Base-by-base conservation (phyloP, 1,140 invertebrate genomes). In the Diabrotica virgifera region DNA sequence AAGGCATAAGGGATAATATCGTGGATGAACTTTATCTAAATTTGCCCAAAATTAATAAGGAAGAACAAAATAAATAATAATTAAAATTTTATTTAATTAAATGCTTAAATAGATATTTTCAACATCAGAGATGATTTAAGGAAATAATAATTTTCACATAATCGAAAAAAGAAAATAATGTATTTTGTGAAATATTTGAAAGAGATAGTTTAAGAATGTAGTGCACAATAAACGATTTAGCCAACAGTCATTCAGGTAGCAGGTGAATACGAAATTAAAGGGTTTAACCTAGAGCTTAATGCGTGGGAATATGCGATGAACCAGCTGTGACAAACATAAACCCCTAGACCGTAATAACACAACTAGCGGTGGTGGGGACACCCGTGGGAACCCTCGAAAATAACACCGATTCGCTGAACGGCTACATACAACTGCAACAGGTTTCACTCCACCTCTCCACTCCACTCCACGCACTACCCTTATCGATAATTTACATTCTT, bases 201-300 rank as follows among this genome's bases (percentile, higher is more conserved):
- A 24, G 1, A 24, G 24, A 24, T 24, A 24, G 24, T 24, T 24
- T 24, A 24, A 4, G 40, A 46, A 46, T 10, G 40, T 46, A 46
- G 40, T 46, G 40, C 6, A 10, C n/a, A 10, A 46, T 10, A 46
- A 8, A n/a, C 8, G 8, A 10, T 46, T 46, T 46, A n/a, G n/a
- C 40, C 40, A 46, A 8, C n/a, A 46, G 8, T n/a, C n/a, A 46
- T 46, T 46, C 40, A 46, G 40, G 40, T 46, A 46, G 40, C 40
- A 46, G 40, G 40, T 46, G 40, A 46, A 46, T 46, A 46, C n/a
- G n/a, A n/a, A 46, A 46, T 46, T 46, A 46, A 46, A 46, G n/a
- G 40, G 40, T 8, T 46, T 46, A 46, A 46, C n/a, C 40, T 46
- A 46, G 8, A 46, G 24, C 6, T 46, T 2, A 8, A 46, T 46